phyloP scores from a whole-genome alignment of 2,888 invertebrate species.

The Tiliacea aurago region DNA sequence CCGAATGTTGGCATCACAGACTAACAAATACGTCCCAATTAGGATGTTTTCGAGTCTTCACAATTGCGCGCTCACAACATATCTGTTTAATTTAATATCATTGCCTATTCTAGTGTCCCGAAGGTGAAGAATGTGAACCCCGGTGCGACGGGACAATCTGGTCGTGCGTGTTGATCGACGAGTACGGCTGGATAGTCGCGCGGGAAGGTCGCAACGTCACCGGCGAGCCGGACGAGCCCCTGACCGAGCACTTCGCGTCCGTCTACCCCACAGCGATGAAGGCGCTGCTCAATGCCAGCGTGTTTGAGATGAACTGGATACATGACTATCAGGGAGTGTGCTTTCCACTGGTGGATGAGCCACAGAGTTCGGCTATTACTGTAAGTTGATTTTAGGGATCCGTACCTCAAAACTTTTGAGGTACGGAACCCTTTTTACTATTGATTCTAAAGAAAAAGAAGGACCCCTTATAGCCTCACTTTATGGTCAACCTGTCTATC shows the following conservation, averaged over 20 bases:
- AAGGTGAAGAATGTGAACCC: constrained; percentile 77
- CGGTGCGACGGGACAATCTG: constrained; percentile 82
- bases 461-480: too few relatives aligned
- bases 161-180: constrained; percentile 85
- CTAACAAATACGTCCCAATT: too few relatives aligned
- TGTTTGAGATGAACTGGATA: constrained; percentile 83
- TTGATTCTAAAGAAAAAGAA: too few relatives aligned
- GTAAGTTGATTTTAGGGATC: constrained; percentile 41
- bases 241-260: constrained; percentile 79
- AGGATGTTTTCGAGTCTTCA: too few relatives aligned
- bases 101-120: constrained; percentile 75
- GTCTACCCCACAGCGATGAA: constrained; percentile 81
- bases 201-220: constrained; percentile 71
- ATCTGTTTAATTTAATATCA: too few relatives aligned
- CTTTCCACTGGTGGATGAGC: constrained; percentile 74
- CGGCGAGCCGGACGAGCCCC: constrained; percentile 68
- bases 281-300: constrained; percentile 77
- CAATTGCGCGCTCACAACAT: too few relatives aligned
- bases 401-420: too few relatives aligned
- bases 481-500: too few relatives aligned
- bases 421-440: too few relatives aligned
- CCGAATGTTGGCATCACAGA: too few relatives aligned
- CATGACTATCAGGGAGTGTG: constrained; percentile 87
- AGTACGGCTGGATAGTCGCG: constrained; percentile 84
- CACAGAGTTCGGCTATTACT: constrained; percentile 66